Base-by-base conservation (phyloP, 2,113 vertebrate genomes). In the Pseudois nayaur region DNA sequence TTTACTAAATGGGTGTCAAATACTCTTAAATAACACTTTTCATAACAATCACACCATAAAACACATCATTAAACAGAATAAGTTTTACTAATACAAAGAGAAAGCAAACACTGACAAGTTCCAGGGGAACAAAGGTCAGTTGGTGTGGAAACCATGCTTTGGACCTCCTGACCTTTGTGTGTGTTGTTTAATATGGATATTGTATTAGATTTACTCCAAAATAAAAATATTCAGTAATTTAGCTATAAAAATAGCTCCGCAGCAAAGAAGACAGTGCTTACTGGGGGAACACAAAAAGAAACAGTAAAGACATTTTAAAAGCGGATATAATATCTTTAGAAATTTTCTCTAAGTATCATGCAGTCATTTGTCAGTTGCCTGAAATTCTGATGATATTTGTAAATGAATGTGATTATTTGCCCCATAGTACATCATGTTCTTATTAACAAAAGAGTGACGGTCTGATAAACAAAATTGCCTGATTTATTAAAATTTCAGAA, bases 361-460 rank as follows among this genome's bases (percentile, higher is more conserved):
- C n/a, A 97, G 92, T 96, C 92, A 95, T 52, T 95, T 98, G 84
- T 67, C 93, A 94, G 59, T 94, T 64, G 97, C 52, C 6, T 4
- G 67, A 92, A 88, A 96, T 62, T 21, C 43, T 81, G 31, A 57
- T 81, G 33, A 78, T 83, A 96, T 83, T 84, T 96, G 52, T 83
- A 97, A 88, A 92, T 43, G 71, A 89, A 96, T 31, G 78, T 54
- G 84, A 98, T 94, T 92, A 95, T 96, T 97, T 96, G 97, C 8
- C 31, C 12, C 0, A 36, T 29, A 74, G 31, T 93, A 96, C 55
- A 87, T 97, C 91, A 83, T 25, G 89, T 83, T 97, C 94, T 97
- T 96, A 97, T 92, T 98, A 97, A 98, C 93, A 98, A 98, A 97
- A 96, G 82, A 96, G 60, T 60, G 59, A 95, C 54, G 94, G 95